Percentiles rank a stretch among this genome's conserved stretches.
Conservation (phyloP, 2,888 invertebrate species). For the Trilocha varians region DNA sequence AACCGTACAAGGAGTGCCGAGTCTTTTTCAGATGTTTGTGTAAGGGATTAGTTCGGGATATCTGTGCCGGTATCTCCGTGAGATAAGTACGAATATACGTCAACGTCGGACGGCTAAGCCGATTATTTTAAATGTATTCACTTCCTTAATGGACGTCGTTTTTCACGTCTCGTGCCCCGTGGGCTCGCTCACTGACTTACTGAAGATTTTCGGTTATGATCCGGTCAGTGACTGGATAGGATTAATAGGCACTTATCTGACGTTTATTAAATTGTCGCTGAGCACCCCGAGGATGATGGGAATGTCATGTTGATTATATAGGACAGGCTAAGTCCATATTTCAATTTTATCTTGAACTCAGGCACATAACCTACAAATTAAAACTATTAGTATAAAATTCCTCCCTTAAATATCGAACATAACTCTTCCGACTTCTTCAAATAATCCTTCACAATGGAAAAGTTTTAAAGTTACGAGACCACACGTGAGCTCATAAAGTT, state of each 20-base stretch:
- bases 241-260: constrained; percentile 53
- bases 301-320: constrained; percentile 29
- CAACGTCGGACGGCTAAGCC: constrained; percentile 73
- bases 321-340: too few species aligned
- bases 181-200: constrained; percentile 56
- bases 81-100: constrained; percentile 74
- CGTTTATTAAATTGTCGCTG: constrained; percentile 52
- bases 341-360: too few species aligned
- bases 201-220: constrained; percentile 70
- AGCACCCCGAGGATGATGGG: constrained; percentile 19
- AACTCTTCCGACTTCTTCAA: not conserved
- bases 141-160: constrained; percentile 73
- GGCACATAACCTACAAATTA: too few species aligned
- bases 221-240: constrained; percentile 65
- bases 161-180: constrained; percentile 56
- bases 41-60: constrained; percentile 69
- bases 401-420: too few species aligned
- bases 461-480: constrained; percentile 20
- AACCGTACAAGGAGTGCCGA: constrained; percentile 65
- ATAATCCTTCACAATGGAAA: not conserved
- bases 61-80: constrained; percentile 71
- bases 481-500: constrained; percentile 21
- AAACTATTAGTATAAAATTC: too few species aligned
- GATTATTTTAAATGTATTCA: constrained; percentile 75
- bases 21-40: constrained; percentile 71